Evolutionary conservation across 2,113 vertebrate genomes (phyloP).

Genomic region (Chrysochloris asiatica): DNA sequence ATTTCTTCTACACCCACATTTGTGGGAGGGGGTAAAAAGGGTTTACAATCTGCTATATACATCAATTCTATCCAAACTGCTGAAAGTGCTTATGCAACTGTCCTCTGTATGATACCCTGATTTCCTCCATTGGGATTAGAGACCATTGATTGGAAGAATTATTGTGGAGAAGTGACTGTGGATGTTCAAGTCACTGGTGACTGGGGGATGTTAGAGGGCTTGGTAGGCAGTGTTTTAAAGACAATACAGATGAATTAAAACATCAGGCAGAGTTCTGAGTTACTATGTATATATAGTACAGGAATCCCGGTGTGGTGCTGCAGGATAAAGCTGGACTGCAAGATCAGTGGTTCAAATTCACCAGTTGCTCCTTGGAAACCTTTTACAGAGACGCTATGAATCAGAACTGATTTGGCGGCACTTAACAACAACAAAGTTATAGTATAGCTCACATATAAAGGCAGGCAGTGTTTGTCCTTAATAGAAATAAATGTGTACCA

Average conservation of each 20-base stretch:
- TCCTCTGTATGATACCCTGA: neutral
- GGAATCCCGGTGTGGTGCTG: no score
- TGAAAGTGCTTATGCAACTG: neutral
- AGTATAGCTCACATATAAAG: neutral
- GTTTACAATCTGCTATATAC: neutral
- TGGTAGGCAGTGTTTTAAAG: neutral
- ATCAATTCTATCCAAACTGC: neutral
- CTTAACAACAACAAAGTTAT: no score
- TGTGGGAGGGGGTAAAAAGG: neutral
- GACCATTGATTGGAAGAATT: neutral
- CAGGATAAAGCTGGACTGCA: no score
- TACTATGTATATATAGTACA: neutral
- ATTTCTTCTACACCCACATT: neutral
- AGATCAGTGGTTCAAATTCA: no score
- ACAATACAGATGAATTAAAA: slow-evolving; percentile 1
- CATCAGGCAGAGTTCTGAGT: neutral
- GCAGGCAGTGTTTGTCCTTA: neutral
- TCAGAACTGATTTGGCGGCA: no score
- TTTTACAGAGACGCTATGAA: no score
- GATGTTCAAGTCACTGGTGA: neutral
- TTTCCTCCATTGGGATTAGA: neutral
- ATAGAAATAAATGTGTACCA: neutral
- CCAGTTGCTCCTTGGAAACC: no score
- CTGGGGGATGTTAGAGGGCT: neutral
- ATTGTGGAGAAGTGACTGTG: neutral